A percentile compares a stretch with the other conserved stretches of the same genome.
phyloP scores from a whole-genome alignment of 2,797 vertebrate genomes.

The Catharus ustulatus region DNA sequence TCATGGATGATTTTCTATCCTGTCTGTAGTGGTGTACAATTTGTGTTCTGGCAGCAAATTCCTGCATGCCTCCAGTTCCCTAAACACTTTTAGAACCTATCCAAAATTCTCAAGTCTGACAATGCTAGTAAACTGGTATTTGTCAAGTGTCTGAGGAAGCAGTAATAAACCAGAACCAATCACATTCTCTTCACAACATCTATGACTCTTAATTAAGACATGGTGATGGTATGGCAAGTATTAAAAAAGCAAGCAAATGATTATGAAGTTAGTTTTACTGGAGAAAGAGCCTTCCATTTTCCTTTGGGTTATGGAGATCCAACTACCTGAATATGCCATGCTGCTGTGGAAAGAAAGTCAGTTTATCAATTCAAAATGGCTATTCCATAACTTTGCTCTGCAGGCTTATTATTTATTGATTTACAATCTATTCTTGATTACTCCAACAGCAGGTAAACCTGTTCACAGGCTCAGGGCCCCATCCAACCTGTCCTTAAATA shows the following conservation, averaged over 20 bases:
- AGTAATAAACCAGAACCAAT: background rate
- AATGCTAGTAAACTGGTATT: background rate
- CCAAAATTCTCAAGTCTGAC: background rate
- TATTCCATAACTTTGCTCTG: background rate
- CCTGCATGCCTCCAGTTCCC: background rate
- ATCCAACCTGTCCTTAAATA: background rate
- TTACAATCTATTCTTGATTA: background rate
- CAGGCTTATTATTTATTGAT: background rate
- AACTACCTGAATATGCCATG: background rate
- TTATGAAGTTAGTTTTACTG: background rate
- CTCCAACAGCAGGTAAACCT: background rate
- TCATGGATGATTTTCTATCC: background rate
- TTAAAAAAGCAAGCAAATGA: background rate
- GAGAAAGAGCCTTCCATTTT: background rate
- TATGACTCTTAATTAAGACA: background rate
- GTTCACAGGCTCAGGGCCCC: background rate
- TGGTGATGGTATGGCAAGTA: background rate
- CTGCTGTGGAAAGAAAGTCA: background rate
- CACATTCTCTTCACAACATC: background rate
- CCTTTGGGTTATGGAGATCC: background rate
- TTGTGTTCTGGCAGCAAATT: background rate
- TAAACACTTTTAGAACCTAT: background rate
- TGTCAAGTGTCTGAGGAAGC: background rate
- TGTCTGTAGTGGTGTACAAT: background rate
- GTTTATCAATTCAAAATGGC: background rate